Conservation (phyloP, 2,113 vertebrate genomes). For the Plestiodon gilberti region DNA sequence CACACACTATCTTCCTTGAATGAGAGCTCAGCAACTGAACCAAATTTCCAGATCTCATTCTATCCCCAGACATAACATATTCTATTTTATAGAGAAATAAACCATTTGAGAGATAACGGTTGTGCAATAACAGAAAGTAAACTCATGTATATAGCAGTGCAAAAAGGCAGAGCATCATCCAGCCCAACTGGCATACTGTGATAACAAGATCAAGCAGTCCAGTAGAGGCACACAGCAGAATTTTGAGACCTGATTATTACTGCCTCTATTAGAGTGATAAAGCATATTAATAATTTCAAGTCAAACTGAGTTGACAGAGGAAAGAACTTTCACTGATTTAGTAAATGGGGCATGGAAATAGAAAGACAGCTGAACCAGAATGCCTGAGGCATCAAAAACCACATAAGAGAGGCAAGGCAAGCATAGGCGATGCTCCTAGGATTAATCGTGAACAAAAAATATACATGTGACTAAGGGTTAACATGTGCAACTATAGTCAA, state of each 20-base stretch:
- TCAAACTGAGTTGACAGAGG: conserved; percentile 6
- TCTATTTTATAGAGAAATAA: conserved; percentile 5
- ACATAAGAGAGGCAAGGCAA: background rate
- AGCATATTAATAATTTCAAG: conserved; percentile 24
- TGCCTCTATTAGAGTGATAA: conserved; percentile 13
- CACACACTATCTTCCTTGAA: background rate
- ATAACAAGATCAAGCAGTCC: conserved; percentile 20
- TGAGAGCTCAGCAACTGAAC: conserved; percentile 5
- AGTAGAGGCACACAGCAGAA: background rate
- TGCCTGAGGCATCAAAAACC: conserved; percentile 2
- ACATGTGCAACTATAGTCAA: background rate
- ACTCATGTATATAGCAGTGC: background rate
- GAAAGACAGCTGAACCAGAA: background rate
- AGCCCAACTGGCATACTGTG: background rate
- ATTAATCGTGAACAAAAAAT: background rate
- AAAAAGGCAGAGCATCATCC: conserved; percentile 8
- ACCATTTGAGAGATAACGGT: conserved; percentile 17
- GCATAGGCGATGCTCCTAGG: background rate
- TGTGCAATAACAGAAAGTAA: conserved; percentile 11
- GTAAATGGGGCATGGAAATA: background rate
- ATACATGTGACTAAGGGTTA: background rate
- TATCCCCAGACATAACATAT: background rate
- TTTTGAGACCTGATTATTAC: conserved; percentile 13
- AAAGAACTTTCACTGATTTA: conserved; percentile 22
- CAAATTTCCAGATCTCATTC: conserved; percentile 22